A percentile compares a stretch with the other conserved stretches of the same genome.
These are phyloP conservation scores for Papilio demoleus DNA, from an alignment of 2,888 invertebrate species.

Conservation along the genomic window DNA sequence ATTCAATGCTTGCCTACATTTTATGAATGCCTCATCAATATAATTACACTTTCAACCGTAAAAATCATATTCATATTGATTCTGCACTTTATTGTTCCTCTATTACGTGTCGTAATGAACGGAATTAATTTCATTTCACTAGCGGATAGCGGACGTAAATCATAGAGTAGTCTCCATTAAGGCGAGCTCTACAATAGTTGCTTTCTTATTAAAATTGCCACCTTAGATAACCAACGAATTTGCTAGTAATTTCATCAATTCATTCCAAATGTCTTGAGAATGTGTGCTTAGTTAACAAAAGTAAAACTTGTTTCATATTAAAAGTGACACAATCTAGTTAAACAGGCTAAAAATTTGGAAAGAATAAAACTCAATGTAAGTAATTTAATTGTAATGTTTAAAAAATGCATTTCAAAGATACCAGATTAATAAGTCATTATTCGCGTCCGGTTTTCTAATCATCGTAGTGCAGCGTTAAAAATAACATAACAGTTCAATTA, in stretches of 20 bases:
- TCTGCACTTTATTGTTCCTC: slow-evolving; percentile 44
- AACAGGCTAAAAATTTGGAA: too few relatives aligned
- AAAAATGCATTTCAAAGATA: slow-evolving; percentile 5
- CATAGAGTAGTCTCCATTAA: slow-evolving; percentile 34
- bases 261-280: not conserved
- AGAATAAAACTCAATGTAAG: too few relatives aligned
- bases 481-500: slow-evolving; percentile 66
- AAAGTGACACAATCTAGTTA: too few relatives aligned
- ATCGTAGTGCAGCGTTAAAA: slow-evolving; percentile 64
- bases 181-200: not conserved
- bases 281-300: not conserved
- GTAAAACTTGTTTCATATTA: not conserved
- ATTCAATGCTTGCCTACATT: slow-evolving; percentile 11
- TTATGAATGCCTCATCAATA: slow-evolving; percentile 25
- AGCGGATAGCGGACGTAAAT: slow-evolving; percentile 30
- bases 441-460: slow-evolving; percentile 57
- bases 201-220: slow-evolving; percentile 14
- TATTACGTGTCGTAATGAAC: slow-evolving; percentile 46
- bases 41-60: slow-evolving; percentile 47
- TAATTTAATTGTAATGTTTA: too few relatives aligned
- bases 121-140: slow-evolving; percentile 37
- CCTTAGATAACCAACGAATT: slow-evolving; percentile 23
- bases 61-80: slow-evolving; percentile 48
- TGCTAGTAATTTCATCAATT: slow-evolving; percentile 26
- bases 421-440: not conserved